Evolutionary conservation across 1,140 invertebrate genomes (phyloP).

Genomic region (Bombyx mori): DNA sequence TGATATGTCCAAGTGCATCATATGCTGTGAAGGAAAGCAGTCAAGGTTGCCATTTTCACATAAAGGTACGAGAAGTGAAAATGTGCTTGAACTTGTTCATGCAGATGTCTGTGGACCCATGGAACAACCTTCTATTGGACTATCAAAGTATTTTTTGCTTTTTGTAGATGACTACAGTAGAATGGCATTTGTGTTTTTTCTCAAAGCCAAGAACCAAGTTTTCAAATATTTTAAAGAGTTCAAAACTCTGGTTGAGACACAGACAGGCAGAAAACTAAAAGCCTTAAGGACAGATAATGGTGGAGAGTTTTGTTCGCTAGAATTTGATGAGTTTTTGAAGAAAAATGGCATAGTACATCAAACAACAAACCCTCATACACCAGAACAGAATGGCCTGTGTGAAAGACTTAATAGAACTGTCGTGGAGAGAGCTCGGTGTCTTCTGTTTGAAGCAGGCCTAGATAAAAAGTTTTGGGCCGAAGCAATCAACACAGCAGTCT

Average conservation of each 20-base stretch:
- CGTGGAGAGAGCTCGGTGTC: slow-evolving; percentile 11
- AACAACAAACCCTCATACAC: slow-evolving; percentile 13
- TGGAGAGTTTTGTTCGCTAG: slow-evolving; percentile 12
- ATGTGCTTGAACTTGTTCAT: slow-evolving; percentile 21
- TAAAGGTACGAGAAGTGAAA: slow-evolving; percentile 2
- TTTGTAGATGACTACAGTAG: slow-evolving; percentile 20
- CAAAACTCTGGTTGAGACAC: slow-evolving; percentile 14
- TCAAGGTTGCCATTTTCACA: slow-evolving; percentile 2
- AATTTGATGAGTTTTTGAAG: slow-evolving; percentile 15
- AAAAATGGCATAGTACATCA: slow-evolving; percentile 15
- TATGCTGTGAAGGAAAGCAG: slow-evolving; percentile 12
- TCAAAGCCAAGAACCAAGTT: slow-evolving; percentile 13
- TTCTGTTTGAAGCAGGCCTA: slow-evolving; percentile 11
- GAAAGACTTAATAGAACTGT: slow-evolving; percentile 17
- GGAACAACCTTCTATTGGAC: slow-evolving; percentile 9
- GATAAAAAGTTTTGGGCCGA: slow-evolving; percentile 16
- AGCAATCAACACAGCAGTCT: slow-evolving; percentile 18
- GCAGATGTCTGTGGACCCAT: slow-evolving; percentile 22
- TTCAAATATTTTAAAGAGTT: slow-evolving; percentile 17
- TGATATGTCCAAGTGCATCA: slow-evolving; percentile 1
- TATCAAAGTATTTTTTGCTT: slow-evolving; percentile 14
- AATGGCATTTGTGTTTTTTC: slow-evolving; percentile 16
- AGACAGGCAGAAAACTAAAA: slow-evolving; percentile 15
- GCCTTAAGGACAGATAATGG: slow-evolving; percentile 17
- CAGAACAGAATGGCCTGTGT: slow-evolving; percentile 19